These are phyloP conservation scores for Ennomos quercinarius DNA, from an alignment of 2,888 invertebrate species.

Conservation along the genomic window DNA sequence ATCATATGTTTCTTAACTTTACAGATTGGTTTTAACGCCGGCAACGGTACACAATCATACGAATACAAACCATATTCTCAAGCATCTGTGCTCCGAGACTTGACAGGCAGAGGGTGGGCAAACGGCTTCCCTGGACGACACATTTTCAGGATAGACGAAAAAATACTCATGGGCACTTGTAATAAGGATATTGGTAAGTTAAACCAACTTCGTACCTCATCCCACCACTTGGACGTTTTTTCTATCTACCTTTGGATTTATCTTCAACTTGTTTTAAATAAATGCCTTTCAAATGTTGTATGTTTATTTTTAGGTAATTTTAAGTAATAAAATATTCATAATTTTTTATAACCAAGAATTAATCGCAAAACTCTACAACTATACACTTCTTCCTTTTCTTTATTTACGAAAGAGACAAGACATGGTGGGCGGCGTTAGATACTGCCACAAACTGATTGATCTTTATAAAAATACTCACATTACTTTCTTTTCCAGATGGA, in stretches of 20 bases:
- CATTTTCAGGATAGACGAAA: conserved; percentile 97
- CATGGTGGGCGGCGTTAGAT: too few relatives aligned
- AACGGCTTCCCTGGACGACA: conserved; percentile 96
- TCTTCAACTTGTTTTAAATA: too few relatives aligned
- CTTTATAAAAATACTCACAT: neutral
- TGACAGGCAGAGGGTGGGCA: conserved; percentile 94
- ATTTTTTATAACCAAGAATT: too few relatives aligned
- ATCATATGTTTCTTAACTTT: conserved; percentile 30
- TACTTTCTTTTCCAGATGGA: conserved; percentile 84
- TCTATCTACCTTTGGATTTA: too few relatives aligned
- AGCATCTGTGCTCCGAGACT: conserved; percentile 92
- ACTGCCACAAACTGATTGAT: neutral
- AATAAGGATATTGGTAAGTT: conserved; percentile 93
- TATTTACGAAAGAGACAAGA: too few relatives aligned
- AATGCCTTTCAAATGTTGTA: too few relatives aligned
- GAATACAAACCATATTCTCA: conserved; percentile 97
- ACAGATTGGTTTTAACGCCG: conserved; percentile 98
- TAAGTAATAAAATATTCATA: too few relatives aligned
- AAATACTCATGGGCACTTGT: conserved; percentile 96
- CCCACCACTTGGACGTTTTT: too few relatives aligned
- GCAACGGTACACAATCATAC: conserved; percentile 95
- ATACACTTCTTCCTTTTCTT: too few relatives aligned
- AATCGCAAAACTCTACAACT: too few relatives aligned
- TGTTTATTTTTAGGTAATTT: too few relatives aligned
- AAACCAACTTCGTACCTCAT: neutral